Base-by-base conservation (phyloP, 2,113 vertebrate species). In the Ranitomeya imitator region DNA sequence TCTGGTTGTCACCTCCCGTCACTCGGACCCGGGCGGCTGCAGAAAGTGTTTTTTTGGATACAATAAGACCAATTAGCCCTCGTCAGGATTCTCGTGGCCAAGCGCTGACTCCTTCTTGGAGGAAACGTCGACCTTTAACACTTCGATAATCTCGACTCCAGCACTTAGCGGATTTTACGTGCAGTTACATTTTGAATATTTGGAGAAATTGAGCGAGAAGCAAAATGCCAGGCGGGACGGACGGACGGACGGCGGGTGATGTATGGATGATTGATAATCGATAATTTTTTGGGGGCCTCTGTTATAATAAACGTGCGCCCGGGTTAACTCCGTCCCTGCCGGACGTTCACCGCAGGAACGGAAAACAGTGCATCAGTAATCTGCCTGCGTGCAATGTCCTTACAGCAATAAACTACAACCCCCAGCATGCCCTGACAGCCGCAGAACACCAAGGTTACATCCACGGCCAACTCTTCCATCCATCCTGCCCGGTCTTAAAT, bases 241-340 rank as follows among this genome's bases (percentile, higher is more conserved):
- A 31, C 26, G 2, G 26, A 31, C 37, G 37, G 37, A 14, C 82
- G 67, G 63, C 82, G 61, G 16, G 51, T 69, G 82, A 84, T 69
- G 82, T 55, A 84, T 71, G 51, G n/a, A 18, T 71, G 81, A 83
- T 83, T 65, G 81, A 52, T 61, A 65, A 71, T 84, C 82, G 10
- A 84, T 84, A 71, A 55, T 71, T 84, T 84, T 31, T 90, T 1
- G 37, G 91, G 90, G 91, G 90, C 93, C 89, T 93, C 92, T 23
- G 45, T 51, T 26, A 45, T 84, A 69, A 84, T 69, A 26, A 81
- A 61, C 23, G 15, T 71, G 21, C 31, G 21, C 13, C 21, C 65
- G 55, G n/a, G 82, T 84, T 84, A 84, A 69, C 82, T 52, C 51
- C 63, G 69, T 81, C 26, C 2, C 21, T 54, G 51, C 23, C 15